These are phyloP conservation scores for Rhysida immarginata DNA, from an alignment of 1,140 invertebrate genomes.

Conservation along the genomic window DNA sequence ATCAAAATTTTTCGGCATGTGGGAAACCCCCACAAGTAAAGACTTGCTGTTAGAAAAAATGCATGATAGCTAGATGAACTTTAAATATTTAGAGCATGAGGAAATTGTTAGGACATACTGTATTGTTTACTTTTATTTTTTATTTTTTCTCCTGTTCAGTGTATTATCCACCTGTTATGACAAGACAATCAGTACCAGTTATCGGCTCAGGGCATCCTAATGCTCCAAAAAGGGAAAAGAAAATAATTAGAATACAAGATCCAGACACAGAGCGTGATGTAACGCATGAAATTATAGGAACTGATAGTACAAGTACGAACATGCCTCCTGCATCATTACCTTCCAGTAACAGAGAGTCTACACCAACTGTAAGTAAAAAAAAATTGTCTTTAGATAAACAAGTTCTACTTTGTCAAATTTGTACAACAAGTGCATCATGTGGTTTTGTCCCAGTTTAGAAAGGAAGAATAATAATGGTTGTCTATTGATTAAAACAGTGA, in stretches of 20 bases:
- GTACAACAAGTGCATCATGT: no score
- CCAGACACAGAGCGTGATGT: constrained; percentile 3
- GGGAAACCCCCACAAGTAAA: no score
- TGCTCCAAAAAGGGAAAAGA: constrained; percentile 1
- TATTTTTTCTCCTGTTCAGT: neutral
- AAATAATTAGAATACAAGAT: constrained; percentile 7
- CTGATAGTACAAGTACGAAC: neutral
- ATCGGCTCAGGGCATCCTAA: neutral
- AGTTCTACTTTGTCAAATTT: no score
- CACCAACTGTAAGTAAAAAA: neutral
- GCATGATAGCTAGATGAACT: no score
- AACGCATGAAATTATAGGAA: constrained; percentile 2
- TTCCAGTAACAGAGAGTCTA: neutral
- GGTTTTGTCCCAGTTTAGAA: no score
- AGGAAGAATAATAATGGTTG: no score
- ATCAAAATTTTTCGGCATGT: no score
- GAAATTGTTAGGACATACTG: no score
- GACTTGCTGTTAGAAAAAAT: no score
- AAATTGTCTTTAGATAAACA: no score
- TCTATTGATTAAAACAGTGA: no score
- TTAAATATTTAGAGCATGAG: no score
- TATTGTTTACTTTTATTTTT: neutral
- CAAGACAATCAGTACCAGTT: neutral
- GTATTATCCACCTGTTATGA: neutral
- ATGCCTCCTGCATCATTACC: neutral